A percentile compares a stretch with the other conserved stretches of the same genome.
These are phyloP conservation scores for Hirtodrosophila confusa DNA, from an alignment of 2,888 invertebrate species.

Conservation along the genomic window DNA sequence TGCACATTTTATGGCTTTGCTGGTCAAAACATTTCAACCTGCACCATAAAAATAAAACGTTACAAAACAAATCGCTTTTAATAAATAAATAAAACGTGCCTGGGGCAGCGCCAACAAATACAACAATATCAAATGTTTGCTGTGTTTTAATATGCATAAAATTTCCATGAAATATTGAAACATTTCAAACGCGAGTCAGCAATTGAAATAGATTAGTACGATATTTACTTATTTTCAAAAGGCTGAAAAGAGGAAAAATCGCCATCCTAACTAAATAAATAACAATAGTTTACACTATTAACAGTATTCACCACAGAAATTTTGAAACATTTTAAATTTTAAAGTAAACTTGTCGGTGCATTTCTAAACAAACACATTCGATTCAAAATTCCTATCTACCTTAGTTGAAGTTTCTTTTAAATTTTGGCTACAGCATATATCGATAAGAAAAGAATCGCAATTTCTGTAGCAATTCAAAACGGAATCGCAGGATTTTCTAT, in stretches of 20 bases:
- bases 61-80: slow-evolving; percentile 46
- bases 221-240: slow-evolving; percentile 26
- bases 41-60: slow-evolving; percentile 46
- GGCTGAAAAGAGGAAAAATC: neutral
- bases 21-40: slow-evolving; percentile 56
- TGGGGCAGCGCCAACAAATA: slow-evolving; percentile 12
- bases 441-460: too few relatives aligned
- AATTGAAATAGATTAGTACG: slow-evolving; percentile 43
- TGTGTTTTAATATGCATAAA: slow-evolving; percentile 48
- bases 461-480: too few relatives aligned
- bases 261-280: too few relatives aligned
- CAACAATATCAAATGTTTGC: slow-evolving; percentile 24
- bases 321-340: too few relatives aligned
- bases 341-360: too few relatives aligned
- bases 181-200: slow-evolving; percentile 20
- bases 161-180: slow-evolving; percentile 47
- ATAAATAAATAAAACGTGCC: slow-evolving; percentile 50
- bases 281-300: too few relatives aligned
- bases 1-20: slow-evolving; percentile 63
- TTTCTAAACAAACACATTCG: too few relatives aligned
- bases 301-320: too few relatives aligned
- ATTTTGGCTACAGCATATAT: too few relatives aligned
- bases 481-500: too few relatives aligned
- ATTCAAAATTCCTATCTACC: too few relatives aligned
- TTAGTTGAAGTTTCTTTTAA: too few relatives aligned